Evolutionary conservation across 1,140 invertebrate species (phyloP).

Genomic region (Sitophilus oryzae): DNA sequence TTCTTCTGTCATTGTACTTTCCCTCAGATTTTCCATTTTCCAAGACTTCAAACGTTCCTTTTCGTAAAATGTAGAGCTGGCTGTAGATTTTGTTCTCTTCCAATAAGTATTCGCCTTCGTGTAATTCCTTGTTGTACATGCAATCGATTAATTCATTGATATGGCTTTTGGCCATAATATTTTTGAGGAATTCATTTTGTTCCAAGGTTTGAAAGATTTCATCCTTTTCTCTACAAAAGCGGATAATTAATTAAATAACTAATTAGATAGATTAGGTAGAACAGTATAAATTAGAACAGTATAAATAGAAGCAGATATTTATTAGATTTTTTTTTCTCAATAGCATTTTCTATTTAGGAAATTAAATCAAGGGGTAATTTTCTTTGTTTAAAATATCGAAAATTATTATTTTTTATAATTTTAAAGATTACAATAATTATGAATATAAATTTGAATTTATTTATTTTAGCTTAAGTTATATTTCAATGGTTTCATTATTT

Average conservation of each 20-base stretch:
- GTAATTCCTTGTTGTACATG: constrained; percentile 23
- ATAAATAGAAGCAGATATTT: too few relatives aligned
- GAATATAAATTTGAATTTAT: too few relatives aligned
- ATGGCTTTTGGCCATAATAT: constrained; percentile 23
- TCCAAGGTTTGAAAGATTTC: constrained; percentile 27
- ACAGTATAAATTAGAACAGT: background rate
- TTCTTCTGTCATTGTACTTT: constrained; percentile 4
- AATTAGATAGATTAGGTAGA: background rate
- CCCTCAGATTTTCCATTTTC: constrained; percentile 18
- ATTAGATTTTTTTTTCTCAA: background rate
- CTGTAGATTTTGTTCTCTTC: constrained; percentile 26
- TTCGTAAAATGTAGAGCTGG: constrained; percentile 25
- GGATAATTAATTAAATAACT: constrained; percentile 1
- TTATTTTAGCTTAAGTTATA: too few relatives aligned
- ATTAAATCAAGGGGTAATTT: too few relatives aligned
- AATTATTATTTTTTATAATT: too few relatives aligned
- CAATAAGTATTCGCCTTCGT: constrained; percentile 25
- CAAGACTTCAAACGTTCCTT: constrained; percentile 23
- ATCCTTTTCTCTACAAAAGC: constrained; percentile 31
- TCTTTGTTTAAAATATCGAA: too few relatives aligned
- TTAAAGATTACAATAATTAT: too few relatives aligned
- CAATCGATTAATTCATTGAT: constrained; percentile 28
- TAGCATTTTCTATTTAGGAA: too few relatives aligned
- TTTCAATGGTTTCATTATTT: too few relatives aligned
- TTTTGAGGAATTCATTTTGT: constrained; percentile 33